Percentiles rank a stretch among this genome's conserved stretches.
Evolutionary conservation across 2,888 invertebrate species (phyloP).

Genomic region (Laothoe populi): DNA sequence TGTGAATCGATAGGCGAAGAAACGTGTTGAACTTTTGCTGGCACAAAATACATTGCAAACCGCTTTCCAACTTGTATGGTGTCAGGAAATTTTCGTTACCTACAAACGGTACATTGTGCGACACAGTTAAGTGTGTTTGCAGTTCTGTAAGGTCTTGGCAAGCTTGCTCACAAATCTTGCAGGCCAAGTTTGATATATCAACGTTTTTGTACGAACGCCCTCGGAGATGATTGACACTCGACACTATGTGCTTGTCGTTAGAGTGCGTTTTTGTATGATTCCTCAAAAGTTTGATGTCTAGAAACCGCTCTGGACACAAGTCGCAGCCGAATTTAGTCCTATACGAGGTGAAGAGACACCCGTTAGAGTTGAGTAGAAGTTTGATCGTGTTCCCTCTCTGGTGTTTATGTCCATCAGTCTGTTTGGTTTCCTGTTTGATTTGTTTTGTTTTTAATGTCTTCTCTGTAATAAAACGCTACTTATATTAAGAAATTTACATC

Average conservation of each 20-base stretch:
- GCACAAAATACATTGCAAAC: constrained; percentile 51
- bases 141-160: constrained; percentile 45
- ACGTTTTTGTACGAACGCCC: constrained; percentile 54
- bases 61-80: constrained; percentile 51
- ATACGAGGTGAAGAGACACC: constrained; percentile 58
- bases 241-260: constrained; percentile 39
- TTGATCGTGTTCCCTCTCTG: constrained; percentile 55
- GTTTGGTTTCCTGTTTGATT: neutral
- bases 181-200: constrained; percentile 57
- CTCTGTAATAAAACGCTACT: neutral
- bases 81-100: constrained; percentile 50
- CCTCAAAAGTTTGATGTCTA: constrained; percentile 48
- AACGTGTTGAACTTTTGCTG: constrained; percentile 48
- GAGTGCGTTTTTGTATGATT: constrained; percentile 49
- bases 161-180: constrained; percentile 47
- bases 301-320: constrained; percentile 50
- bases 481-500: neutral
- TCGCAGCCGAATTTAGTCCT: constrained; percentile 58
- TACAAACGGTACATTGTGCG: constrained; percentile 47
- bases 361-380: constrained; percentile 59
- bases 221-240: constrained; percentile 43
- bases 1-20: constrained; percentile 51
- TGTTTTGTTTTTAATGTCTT: neutral
- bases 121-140: constrained; percentile 47
- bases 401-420: constrained; percentile 24